Conservation (phyloP, 2,113 vertebrate genomes). For the Brevimyrus niger region DNA sequence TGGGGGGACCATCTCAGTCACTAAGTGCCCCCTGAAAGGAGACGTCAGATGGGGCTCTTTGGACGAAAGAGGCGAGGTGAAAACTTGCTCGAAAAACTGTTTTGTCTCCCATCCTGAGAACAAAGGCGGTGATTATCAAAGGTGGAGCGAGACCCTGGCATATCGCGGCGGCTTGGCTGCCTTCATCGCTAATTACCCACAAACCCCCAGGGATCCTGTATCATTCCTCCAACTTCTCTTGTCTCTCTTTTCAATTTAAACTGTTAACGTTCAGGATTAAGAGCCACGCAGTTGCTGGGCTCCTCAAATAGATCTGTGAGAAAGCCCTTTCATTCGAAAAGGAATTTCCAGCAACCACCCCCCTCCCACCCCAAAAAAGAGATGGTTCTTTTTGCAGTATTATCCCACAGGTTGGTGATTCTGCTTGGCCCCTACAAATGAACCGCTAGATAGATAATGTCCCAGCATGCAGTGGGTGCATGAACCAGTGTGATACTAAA, state of each 20-base stretch:
- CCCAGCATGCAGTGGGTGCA: background rate
- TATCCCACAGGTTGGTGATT: background rate
- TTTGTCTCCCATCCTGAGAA: background rate
- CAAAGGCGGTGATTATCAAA: conserved; percentile 2
- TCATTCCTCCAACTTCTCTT: background rate
- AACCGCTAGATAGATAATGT: background rate
- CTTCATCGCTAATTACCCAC: background rate
- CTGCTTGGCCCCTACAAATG: background rate
- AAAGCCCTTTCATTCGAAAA: background rate
- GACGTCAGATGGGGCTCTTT: background rate
- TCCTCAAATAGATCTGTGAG: background rate
- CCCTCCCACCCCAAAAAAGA: background rate
- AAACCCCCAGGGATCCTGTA: background rate
- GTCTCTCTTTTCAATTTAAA: background rate
- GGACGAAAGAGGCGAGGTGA: background rate
- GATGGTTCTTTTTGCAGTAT: background rate
- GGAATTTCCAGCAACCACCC: background rate
- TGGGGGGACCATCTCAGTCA: conserved; percentile 11
- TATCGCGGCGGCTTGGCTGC: background rate
- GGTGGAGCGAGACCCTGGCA: background rate
- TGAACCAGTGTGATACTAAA: background rate
- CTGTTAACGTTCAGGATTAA: conserved; percentile 1
- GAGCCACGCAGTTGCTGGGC: background rate
- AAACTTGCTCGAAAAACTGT: conserved; percentile 10
- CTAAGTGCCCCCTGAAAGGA: background rate